Base-by-base conservation (phyloP, 1,140 invertebrate genomes). In the Leptinotarsa texana region DNA sequence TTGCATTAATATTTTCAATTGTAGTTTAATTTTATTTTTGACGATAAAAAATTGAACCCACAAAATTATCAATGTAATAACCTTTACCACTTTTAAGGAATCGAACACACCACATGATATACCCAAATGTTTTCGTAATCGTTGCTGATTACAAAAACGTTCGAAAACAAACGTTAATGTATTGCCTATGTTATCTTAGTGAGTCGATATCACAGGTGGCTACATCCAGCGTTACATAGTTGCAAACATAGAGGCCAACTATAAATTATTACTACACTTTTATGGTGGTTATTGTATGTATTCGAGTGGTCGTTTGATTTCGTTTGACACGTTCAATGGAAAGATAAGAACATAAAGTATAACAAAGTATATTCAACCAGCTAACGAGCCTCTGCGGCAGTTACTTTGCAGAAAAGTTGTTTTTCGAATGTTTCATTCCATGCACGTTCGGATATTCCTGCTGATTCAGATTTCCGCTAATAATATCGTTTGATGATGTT, bases 291-390 rank as follows among this genome's bases (percentile, higher is more conserved):
- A 57, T n/a, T 57, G 51, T 57, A 57, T 57, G n/a, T 57, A 57
- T 57, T 18, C 51, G 51, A 57, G n/a, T 57, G 51, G 51, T 57
- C 51, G 51, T 57, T 57, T 57, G 51, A 57, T 57, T 57, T 57
- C 51, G 51, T 57, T 57, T 57, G 51, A 57, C 51, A 57, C 51
- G 51, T 57, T 57, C 51, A 57, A 57, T 57, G 51, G 51, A 57
- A 57, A 57, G 51, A 57, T 57, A 57, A 57, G 51, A 57, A 57
- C 51, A n/a, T 57, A 57, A 57, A 57, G 51, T 57, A 57, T 57
- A 57, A 57, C 51, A 57, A 57, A 57, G 51, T 57, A 57, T 57
- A 57, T 57, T 57, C 51, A 18, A 57, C 15, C 51, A 4, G 51
- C 15, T 57, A 57, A 57, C 51, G 51, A 57, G 51, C 15, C 51